Conservation (phyloP, 2,113 vertebrate species). For the Ceyx melanurus region DNA sequence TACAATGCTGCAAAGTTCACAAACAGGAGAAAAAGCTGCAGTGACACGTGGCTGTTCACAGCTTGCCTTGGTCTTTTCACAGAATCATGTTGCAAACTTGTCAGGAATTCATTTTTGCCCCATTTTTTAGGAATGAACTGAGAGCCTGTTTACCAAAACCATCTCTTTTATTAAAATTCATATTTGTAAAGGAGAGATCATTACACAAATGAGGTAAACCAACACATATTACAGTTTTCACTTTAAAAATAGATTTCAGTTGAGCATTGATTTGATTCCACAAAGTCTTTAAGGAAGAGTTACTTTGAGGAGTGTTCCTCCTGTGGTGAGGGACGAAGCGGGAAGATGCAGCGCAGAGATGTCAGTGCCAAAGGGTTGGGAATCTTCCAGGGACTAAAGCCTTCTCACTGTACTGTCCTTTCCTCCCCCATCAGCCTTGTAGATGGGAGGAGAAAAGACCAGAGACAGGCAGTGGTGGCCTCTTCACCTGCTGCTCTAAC, state of each 20-base stretch:
- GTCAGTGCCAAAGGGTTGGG: not conserved
- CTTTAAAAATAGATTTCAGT: constrained; percentile 48
- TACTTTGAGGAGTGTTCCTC: not conserved
- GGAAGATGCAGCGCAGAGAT: not conserved
- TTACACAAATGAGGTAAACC: constrained; percentile 67
- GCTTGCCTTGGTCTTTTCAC: not conserved
- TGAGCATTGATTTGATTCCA: constrained; percentile 32
- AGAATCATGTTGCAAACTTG: not conserved
- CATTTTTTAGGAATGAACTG: not conserved
- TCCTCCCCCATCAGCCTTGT: not conserved
- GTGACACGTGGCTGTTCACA: not conserved
- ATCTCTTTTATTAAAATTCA: constrained; percentile 37
- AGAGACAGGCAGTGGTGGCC: not conserved
- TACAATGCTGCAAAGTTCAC: not conserved
- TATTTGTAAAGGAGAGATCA: constrained; percentile 40
- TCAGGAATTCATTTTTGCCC: not conserved
- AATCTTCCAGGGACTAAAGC: not conserved
- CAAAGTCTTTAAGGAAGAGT: not conserved
- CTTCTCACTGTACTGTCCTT: not conserved
- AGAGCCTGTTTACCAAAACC: constrained; percentile 30
- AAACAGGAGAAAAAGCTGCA: not conserved
- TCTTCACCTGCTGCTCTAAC: not conserved
- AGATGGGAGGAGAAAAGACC: not conserved
- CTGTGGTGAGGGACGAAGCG: not conserved
- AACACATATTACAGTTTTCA: not conserved